Conservation (phyloP, 2,797 vertebrate genomes). For the Huso huso region DNA sequence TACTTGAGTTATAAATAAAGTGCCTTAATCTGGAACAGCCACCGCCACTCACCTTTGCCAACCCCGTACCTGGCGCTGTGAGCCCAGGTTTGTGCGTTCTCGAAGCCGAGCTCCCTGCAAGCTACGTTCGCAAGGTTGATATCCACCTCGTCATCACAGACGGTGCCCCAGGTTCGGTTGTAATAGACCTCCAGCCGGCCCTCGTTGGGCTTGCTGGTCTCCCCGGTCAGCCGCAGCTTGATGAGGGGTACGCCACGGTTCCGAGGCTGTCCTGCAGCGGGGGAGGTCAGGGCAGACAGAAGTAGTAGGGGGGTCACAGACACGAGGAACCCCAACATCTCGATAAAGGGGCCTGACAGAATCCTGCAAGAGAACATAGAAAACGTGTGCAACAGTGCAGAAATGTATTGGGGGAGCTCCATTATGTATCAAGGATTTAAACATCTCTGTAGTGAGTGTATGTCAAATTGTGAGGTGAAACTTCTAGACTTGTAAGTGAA, state of each 20-base stretch:
- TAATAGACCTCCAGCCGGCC: slow-evolving; percentile 88
- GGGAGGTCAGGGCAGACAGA: slow-evolving; percentile 19
- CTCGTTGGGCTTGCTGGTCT: slow-evolving; percentile 54
- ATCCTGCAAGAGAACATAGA: too few species aligned
- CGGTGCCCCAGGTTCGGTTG: slow-evolving; percentile 84
- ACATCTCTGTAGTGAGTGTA: too few species aligned
- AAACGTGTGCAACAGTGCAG: too few species aligned
- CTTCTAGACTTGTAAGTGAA: too few species aligned
- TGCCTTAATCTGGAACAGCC: background rate
- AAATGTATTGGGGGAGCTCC: too few species aligned
- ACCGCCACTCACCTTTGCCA: slow-evolving; percentile 71
- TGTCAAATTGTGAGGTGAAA: too few species aligned
- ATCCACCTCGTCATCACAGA: slow-evolving; percentile 88
- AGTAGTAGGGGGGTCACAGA: slow-evolving; percentile 36
- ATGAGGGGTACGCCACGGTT: slow-evolving; percentile 36
- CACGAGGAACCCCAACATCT: slow-evolving; percentile 25
- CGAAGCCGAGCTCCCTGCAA: slow-evolving; percentile 84
- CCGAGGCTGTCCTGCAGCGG: slow-evolving; percentile 38
- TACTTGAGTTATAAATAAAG: too few species aligned
- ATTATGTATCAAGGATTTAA: too few species aligned
- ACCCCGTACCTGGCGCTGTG: slow-evolving; percentile 91
- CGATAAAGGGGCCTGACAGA: background rate
- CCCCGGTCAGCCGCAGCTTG: slow-evolving; percentile 74
- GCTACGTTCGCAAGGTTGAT: slow-evolving; percentile 76
- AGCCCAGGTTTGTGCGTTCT: slow-evolving; percentile 80